A percentile compares a stretch with the other conserved stretches of the same genome.
Evolutionary conservation across 2,797 vertebrate genomes (phyloP).

Genomic region (Poecilia picta): DNA sequence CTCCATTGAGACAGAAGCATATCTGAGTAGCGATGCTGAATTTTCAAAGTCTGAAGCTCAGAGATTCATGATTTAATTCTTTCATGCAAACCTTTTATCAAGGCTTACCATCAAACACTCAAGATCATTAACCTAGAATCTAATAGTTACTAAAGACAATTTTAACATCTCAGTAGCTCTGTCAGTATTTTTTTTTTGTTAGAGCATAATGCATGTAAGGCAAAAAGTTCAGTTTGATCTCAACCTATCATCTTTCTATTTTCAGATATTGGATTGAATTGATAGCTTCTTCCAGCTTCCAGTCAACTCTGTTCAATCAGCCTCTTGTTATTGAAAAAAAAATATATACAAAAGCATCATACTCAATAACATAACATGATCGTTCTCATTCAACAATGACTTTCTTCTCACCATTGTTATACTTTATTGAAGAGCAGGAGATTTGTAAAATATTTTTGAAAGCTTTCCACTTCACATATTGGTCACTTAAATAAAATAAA

Average conservation of each 20-base stretch:
- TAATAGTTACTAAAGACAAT: neutral
- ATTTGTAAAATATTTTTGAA: neutral
- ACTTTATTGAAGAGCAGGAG: neutral
- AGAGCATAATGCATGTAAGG: neutral
- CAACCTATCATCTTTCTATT: neutral
- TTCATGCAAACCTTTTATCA: neutral
- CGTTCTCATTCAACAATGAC: neutral
- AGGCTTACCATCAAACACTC: neutral
- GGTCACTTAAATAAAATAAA: neutral
- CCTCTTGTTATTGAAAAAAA: neutral
- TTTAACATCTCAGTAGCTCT: neutral
- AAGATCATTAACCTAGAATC: neutral
- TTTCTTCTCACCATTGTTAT: neutral
- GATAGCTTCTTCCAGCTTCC: neutral
- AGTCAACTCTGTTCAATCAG: neutral
- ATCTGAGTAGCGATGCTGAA: neutral
- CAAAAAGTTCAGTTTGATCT: neutral
- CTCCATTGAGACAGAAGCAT: neutral
- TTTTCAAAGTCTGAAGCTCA: neutral
- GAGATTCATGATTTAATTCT: neutral
- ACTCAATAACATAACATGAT: neutral
- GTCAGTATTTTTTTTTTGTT: neutral
- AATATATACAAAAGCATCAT: neutral
- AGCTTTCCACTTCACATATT: neutral
- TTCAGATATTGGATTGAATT: neutral